Evolutionary conservation across 2,113 vertebrate species (phyloP).

Genomic region (Limnothrissa miodon): DNA sequence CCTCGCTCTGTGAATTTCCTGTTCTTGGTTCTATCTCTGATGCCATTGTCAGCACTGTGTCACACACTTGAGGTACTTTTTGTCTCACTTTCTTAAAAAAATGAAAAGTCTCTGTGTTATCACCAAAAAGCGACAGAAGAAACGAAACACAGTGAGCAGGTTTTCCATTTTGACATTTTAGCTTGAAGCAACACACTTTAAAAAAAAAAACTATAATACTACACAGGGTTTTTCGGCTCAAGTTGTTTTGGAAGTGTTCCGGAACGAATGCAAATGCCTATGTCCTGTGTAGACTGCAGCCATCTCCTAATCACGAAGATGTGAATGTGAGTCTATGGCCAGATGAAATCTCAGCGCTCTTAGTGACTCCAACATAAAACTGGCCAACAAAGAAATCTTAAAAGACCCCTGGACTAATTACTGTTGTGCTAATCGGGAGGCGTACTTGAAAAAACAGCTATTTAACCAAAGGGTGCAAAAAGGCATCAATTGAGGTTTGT

Average conservation of each 20-base stretch:
- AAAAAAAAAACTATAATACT: too few relatives aligned
- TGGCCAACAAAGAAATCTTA: neutral
- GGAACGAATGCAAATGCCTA: slow-evolving; percentile 13
- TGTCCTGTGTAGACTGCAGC: slow-evolving; percentile 25
- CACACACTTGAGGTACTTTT: neutral
- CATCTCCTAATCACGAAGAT: slow-evolving; percentile 37
- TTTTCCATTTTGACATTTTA: neutral
- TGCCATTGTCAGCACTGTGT: neutral
- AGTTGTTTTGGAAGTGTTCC: too few relatives aligned
- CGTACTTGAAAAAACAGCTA: neutral
- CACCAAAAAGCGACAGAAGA: too few relatives aligned
- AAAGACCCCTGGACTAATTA: neutral
- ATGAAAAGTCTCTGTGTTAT: neutral
- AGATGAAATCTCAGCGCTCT: slow-evolving; percentile 18
- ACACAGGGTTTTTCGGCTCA: neutral
- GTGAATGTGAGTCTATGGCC: slow-evolving; percentile 20
- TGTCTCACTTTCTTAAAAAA: neutral
- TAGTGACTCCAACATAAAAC: neutral
- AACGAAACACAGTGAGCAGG: neutral
- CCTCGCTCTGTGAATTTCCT: neutral
- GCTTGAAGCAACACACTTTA: neutral
- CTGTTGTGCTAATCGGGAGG: neutral
- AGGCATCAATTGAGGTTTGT: slow-evolving; percentile 1
- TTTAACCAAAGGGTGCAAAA: slow-evolving; percentile 10
- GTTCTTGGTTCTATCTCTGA: neutral